A percentile compares a stretch with the other conserved stretches of the same genome.
These are phyloP conservation scores for Thalassaphorura encarpata DNA, from an alignment of 1,140 invertebrate genomes.

Conservation along the genomic window DNA sequence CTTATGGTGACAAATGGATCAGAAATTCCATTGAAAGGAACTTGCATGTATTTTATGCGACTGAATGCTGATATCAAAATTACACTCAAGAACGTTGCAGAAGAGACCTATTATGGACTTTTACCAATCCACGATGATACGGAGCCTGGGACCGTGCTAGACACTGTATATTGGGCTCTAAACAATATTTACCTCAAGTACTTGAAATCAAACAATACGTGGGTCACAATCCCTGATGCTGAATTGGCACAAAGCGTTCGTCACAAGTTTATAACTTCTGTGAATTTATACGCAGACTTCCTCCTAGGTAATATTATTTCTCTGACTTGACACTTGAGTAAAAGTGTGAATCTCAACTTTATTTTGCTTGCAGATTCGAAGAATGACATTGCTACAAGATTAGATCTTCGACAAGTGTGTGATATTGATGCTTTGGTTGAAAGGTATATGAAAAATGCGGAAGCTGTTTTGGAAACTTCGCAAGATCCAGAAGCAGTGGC, in stretches of 20 bases:
- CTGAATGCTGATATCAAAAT: conserved; percentile 40
- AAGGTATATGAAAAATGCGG: conserved; percentile 43
- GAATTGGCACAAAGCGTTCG: conserved; percentile 21
- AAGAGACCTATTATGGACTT: conserved; percentile 23
- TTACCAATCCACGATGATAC: conserved; percentile 13
- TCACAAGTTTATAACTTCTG: conserved; percentile 25
- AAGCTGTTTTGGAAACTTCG: conserved; percentile 41
- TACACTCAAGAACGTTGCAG: conserved; percentile 44
- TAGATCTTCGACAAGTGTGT: conserved; percentile 25
- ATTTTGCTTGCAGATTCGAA: conserved; percentile 15
- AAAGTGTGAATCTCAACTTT: not conserved
- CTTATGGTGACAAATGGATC: conserved; percentile 43
- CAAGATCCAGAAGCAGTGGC: conserved; percentile 43
- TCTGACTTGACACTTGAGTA: not conserved
- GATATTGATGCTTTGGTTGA: conserved; percentile 43
- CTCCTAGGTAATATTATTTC: conserved; percentile 11
- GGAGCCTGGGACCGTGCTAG: conserved; percentile 23
- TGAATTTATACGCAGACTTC: conserved; percentile 27
- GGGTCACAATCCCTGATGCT: conserved; percentile 19
- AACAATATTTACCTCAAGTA: conserved; percentile 15
- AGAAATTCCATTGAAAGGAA: conserved; percentile 41
- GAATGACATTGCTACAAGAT: conserved; percentile 24
- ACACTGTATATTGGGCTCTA: conserved; percentile 6
- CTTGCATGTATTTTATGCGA: conserved; percentile 46
- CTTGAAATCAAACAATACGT: conserved; percentile 11